Evolutionary conservation across 2,888 invertebrate species (phyloP).

Genomic region (Reticulitermes lucifugus): DNA sequence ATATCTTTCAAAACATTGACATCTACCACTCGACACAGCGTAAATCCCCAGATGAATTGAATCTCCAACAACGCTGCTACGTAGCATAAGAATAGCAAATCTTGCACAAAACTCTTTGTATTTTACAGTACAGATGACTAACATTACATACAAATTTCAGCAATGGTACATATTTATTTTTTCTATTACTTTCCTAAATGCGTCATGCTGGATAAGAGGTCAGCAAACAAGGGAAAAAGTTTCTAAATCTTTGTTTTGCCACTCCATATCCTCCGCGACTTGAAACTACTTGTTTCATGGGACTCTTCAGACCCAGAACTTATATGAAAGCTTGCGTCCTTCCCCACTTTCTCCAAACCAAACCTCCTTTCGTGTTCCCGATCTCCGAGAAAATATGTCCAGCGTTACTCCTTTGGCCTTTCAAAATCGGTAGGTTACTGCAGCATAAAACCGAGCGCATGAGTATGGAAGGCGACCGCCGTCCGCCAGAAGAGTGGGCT

Average conservation of each 20-base stretch:
- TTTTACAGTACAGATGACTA: too few species aligned
- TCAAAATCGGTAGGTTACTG: background rate
- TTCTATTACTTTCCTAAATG: too few species aligned
- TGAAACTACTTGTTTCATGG: background rate
- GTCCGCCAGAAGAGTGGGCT: background rate
- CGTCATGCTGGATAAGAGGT: too few species aligned
- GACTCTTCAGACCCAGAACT: background rate
- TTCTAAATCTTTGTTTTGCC: background rate
- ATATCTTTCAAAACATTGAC: too few species aligned
- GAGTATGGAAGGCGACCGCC: background rate
- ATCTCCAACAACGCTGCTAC: too few species aligned
- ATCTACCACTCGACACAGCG: too few species aligned
- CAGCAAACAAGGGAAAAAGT: too few species aligned
- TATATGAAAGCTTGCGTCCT: background rate
- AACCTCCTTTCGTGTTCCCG: background rate
- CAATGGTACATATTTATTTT: too few species aligned
- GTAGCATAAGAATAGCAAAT: too few species aligned
- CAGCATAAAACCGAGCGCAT: slow-evolving; percentile 8
- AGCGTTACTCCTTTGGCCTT: slow-evolving; percentile 21
- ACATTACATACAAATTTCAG: too few species aligned
- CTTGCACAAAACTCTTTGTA: too few species aligned
- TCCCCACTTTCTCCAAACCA: background rate
- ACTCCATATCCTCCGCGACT: background rate
- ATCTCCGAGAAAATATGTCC: slow-evolving; percentile 18
- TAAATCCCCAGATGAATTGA: too few species aligned